Base-by-base conservation (phyloP, 2,888 invertebrate species). In the Philopedon plagiatum region DNA sequence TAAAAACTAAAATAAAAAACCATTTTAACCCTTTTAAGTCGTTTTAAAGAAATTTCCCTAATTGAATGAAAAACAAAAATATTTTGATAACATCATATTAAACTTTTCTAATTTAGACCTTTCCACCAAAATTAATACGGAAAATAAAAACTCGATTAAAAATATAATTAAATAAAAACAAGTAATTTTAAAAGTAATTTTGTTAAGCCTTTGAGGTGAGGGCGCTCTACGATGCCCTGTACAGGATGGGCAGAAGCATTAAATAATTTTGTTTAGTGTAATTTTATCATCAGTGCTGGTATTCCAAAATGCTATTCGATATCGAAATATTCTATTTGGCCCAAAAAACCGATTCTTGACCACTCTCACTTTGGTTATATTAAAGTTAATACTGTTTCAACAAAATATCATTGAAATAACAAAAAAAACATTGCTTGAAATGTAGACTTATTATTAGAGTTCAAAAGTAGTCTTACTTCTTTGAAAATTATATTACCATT, bases 11-110 rank as follows among this genome's bases (percentile, higher is more conserved):
- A n/a, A 44, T 46, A 46, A 1, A 46, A 46, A 46, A 46, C 11
- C 11, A 46, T 19, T 21, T 23, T 11, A 46, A 23, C 46, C n/a
- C 21, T 46, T 39, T 46, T 46, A 46, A 46, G 19, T 23, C 46
- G 21, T 44, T 44, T 18, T 11, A 23, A 46, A n/a, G n/a, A 46
- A 46, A 46, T 46, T 46, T 46, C 19, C 21, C 23, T 46, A 46
- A 46, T 46, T 46, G 21, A 46, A 46, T 46, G 21, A 46, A 46
- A 46, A 46, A 46, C 11, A 23, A 46, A 46, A 46, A 46, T 46
- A 46, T 46, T 46, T 46, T 46, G 46, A 46, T 46, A 46, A 46
- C 19, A 46, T 46, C 46, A 46, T 46, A 46, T 46, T 46, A 46
- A 46, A 46, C 46, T 46, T 46, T 46, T 46, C 46, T 23, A 46